phyloP scores from a whole-genome alignment of 2,888 invertebrate species.

The Hyppa rectilinea region DNA sequence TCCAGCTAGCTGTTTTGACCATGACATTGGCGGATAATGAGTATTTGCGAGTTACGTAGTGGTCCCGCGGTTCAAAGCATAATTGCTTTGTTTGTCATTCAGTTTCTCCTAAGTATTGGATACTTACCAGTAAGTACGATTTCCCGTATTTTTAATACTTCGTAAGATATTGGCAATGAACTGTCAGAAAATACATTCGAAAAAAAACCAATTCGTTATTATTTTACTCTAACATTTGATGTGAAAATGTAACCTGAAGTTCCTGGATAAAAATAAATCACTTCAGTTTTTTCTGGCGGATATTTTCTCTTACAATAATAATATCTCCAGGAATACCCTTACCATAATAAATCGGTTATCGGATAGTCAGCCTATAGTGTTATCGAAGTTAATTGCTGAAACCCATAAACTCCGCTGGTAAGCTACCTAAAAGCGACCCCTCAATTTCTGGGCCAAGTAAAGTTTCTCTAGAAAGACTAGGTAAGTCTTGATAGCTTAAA shows the following conservation, averaged over 20 bases:
- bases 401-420: neutral
- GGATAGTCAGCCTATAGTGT: neutral
- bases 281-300: neutral
- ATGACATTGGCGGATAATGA: conserved; percentile 54
- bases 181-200: neutral
- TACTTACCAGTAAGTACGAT: neutral
- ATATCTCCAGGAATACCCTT: conserved; percentile 9
- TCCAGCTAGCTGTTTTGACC: conserved; percentile 44
- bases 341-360: neutral
- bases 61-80: neutral
- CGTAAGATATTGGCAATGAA: neutral
- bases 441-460: neutral
- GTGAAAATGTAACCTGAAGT: conserved; percentile 16
- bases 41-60: conserved; percentile 30
- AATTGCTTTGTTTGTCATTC: conserved; percentile 6
- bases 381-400: neutral
- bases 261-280: conserved; percentile 23
- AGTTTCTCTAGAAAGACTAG: neutral
- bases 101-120: neutral
- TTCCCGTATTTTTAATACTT: neutral
- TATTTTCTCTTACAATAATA: conserved; percentile 13
- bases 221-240: conserved; percentile 16
- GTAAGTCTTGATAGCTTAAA: neutral
- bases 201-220: neutral
- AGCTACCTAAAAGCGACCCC: neutral